These are phyloP conservation scores for Patella caerulea DNA, from an alignment of 2,888 invertebrate genomes.

Conservation along the genomic window DNA sequence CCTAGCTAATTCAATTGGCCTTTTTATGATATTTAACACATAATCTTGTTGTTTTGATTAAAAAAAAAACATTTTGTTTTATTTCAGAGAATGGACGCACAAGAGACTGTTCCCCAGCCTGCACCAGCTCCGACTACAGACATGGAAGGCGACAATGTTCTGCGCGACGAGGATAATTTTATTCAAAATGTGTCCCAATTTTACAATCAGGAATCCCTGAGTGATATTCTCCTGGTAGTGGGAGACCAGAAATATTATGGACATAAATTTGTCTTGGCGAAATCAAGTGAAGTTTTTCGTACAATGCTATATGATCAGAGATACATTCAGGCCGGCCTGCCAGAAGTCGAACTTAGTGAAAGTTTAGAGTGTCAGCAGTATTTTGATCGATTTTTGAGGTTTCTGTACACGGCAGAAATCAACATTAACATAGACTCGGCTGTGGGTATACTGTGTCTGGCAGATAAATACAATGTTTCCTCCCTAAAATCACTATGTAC, in stretches of 20 bases:
- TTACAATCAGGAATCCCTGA: constrained; percentile 65
- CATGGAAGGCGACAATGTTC: constrained; percentile 42
- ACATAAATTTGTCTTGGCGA: constrained; percentile 71
- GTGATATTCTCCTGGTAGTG: constrained; percentile 64
- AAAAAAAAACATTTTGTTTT: background rate
- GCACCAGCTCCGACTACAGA: background rate
- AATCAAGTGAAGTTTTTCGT: constrained; percentile 70
- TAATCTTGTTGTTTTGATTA: no score
- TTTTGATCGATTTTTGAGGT: constrained; percentile 68
- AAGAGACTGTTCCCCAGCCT: background rate
- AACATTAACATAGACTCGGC: constrained; percentile 63
- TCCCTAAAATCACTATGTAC: constrained; percentile 68
- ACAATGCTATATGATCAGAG: constrained; percentile 68
- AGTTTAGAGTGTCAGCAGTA: constrained; percentile 66
- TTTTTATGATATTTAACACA: no score
- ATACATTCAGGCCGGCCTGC: constrained; percentile 60
- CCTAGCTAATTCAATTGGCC: no score
- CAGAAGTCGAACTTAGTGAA: constrained; percentile 66
- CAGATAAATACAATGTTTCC: constrained; percentile 70
- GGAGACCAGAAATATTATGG: constrained; percentile 58
- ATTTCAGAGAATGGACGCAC: constrained; percentile 23
- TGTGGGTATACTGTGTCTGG: constrained; percentile 69
- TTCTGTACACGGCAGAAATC: constrained; percentile 70
- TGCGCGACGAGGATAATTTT: constrained; percentile 66
- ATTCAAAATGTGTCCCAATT: constrained; percentile 68